Evolutionary conservation across 2,888 invertebrate species (phyloP).

Genomic region (Eudemis profundana): DNA sequence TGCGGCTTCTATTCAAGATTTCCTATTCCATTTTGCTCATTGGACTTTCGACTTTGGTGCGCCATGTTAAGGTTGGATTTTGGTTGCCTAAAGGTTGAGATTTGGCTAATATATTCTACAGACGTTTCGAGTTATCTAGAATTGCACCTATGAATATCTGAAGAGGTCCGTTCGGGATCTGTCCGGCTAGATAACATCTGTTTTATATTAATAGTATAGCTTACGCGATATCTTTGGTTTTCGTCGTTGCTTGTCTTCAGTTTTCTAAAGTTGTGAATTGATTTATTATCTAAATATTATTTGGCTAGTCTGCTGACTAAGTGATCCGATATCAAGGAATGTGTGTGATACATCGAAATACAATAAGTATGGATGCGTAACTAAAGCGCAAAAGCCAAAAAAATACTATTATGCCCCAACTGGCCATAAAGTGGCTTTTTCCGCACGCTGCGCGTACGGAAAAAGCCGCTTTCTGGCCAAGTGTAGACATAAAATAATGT

Average conservation of each 20-base stretch:
- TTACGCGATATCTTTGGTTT: background rate
- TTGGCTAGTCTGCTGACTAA: too few species aligned
- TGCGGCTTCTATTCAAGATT: conserved; percentile 16
- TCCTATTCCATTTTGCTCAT: background rate
- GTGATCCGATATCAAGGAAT: too few species aligned
- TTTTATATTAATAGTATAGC: conserved; percentile 23
- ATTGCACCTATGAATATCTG: conserved; percentile 58
- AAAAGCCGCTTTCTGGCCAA: too few species aligned
- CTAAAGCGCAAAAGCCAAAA: too few species aligned
- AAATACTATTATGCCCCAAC: too few species aligned
- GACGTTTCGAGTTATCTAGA: conserved; percentile 54
- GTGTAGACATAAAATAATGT: too few species aligned
- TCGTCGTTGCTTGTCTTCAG: background rate
- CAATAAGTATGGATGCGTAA: too few species aligned
- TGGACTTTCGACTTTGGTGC: background rate
- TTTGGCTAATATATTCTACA: conserved; percentile 54
- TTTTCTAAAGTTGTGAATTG: background rate
- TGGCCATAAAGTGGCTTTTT: too few species aligned
- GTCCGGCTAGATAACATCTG: conserved; percentile 42
- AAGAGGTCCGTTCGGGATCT: conserved; percentile 45
- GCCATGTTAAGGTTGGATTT: conserved; percentile 11
- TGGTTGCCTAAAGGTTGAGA: conserved; percentile 7
- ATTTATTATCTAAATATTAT: too few species aligned
- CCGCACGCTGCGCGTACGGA: too few species aligned
- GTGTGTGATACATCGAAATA: too few species aligned